Conservation (phyloP, 2,113 vertebrate species). For the Hippocampus comes region DNA sequence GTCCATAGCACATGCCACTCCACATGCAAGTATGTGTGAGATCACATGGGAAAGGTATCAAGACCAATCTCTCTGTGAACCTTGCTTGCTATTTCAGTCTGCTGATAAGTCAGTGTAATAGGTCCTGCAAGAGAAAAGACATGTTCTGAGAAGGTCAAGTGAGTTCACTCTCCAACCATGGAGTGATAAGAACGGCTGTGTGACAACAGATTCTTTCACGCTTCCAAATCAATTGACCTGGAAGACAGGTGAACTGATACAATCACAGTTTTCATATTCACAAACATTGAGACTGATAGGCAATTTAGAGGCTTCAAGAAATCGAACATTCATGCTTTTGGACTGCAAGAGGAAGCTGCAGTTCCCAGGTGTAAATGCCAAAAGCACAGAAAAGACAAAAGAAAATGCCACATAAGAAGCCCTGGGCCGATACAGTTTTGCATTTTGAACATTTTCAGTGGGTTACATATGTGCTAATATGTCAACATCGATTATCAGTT, state of each 20-base stretch:
- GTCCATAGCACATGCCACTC: background rate
- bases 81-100: slow-evolving; percentile 44
- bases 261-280: background rate
- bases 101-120: slow-evolving; percentile 37
- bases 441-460: no score
- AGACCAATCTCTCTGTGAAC: slow-evolving; percentile 24
- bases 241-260: background rate
- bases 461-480: no score
- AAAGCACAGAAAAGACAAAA: no score
- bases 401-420: no score
- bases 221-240: background rate
- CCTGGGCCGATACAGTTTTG: no score
- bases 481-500: no score
- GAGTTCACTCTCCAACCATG: slow-evolving; percentile 27
- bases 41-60: slow-evolving; percentile 24
- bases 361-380: background rate
- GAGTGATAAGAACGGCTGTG: slow-evolving; percentile 2
- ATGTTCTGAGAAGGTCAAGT: slow-evolving; percentile 17
- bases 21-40: background rate
- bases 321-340: no score
- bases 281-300: background rate
- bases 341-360: background rate
- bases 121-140: slow-evolving; percentile 5
- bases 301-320: no score
- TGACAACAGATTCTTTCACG: slow-evolving; percentile 9